A percentile compares a stretch with the other conserved stretches of the same genome.
phyloP scores from a whole-genome alignment of 2,113 vertebrate genomes.

The Ploceus nigricollis region DNA sequence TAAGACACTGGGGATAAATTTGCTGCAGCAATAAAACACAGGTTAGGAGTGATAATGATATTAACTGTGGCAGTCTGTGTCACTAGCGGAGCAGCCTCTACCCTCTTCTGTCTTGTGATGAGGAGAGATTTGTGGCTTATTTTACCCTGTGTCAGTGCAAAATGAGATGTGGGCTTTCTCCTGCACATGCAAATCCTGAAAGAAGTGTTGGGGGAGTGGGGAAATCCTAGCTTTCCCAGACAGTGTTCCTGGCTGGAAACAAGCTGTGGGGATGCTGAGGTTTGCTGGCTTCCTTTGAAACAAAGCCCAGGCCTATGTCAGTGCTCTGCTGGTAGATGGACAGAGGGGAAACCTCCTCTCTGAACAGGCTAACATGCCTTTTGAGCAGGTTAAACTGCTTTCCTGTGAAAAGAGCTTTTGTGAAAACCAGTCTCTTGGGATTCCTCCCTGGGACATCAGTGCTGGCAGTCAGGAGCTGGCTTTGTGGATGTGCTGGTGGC shows the following conservation, averaged over 20 bases:
- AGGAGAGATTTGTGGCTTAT: not conserved
- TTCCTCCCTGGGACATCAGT: not conserved
- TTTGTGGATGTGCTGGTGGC: not conserved
- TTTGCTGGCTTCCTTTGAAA: not conserved
- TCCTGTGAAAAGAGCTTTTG: not conserved
- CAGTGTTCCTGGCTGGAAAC: rapidly evolving
- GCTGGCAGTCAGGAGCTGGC: not conserved
- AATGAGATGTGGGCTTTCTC: not conserved
- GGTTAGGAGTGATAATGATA: not conserved
- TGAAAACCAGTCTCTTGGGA: not conserved
- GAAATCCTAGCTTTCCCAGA: not conserved
- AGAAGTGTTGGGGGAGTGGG: rapidly evolving
- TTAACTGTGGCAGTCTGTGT: not conserved
- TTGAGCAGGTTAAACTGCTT: slow-evolving; percentile 13
- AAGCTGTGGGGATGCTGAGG: not conserved
- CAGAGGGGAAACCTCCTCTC: not conserved
- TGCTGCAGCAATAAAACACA: not conserved
- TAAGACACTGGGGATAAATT: not conserved
- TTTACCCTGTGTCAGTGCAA: not conserved
- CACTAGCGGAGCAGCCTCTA: not conserved
- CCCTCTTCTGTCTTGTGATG: not conserved
- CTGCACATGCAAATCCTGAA: not conserved
- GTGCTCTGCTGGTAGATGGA: not conserved
- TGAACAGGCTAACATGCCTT: not conserved
- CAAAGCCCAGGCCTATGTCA: not conserved